Evolutionary conservation across 2,113 vertebrate genomes (phyloP).

Genomic region (Ia io): DNA sequence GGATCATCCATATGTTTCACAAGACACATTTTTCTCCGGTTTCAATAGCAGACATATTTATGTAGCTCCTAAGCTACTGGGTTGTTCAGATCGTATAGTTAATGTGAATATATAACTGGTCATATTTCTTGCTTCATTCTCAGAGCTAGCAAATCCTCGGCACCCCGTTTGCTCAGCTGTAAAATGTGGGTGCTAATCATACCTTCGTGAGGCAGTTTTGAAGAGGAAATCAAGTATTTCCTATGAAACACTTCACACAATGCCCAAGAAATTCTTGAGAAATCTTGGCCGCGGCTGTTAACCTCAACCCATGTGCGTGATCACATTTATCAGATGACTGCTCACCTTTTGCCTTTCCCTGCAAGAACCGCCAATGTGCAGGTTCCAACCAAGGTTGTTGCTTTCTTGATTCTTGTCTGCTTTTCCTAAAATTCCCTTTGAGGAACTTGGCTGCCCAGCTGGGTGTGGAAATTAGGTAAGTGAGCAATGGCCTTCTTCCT

Average conservation of each 20-base stretch:
- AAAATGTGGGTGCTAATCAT: neutral
- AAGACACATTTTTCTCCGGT: neutral
- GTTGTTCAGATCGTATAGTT: neutral
- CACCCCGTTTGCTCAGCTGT: neutral
- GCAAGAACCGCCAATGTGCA: neutral
- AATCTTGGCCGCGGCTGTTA: neutral
- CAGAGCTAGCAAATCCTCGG: neutral
- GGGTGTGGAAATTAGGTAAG: neutral
- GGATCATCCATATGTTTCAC: neutral
- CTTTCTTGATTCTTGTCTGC: neutral
- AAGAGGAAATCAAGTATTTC: neutral
- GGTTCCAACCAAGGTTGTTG: neutral
- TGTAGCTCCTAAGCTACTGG: neutral
- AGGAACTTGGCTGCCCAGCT: neutral
- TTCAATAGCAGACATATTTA: neutral
- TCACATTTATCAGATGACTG: neutral
- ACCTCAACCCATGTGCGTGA: neutral
- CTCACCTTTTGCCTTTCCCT: neutral
- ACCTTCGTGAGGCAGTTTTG: neutral
- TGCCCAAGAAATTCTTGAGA: neutral
- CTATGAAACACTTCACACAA: neutral
- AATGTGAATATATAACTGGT: neutral
- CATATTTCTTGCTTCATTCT: neutral
- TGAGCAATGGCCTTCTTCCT: neutral
- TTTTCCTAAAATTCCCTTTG: neutral